Evolutionary conservation across 2,888 invertebrate species (phyloP).

Genomic region (Rhamnusium bicolor): DNA sequence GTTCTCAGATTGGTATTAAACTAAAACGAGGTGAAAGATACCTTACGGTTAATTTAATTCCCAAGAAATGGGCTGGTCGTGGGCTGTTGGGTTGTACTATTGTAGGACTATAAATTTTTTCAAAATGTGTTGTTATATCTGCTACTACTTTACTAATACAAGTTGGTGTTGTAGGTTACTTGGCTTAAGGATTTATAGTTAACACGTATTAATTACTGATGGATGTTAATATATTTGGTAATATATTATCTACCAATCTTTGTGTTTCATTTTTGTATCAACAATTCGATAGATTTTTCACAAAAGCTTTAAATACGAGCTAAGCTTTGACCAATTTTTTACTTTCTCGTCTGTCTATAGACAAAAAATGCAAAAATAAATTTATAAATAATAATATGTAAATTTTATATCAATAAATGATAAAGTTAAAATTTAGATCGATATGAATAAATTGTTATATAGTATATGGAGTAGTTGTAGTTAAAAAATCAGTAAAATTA

Average conservation of each 20-base stretch:
- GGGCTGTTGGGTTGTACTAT: conserved; percentile 85
- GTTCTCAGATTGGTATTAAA: conserved; percentile 73
- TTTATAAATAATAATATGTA: too few species aligned
- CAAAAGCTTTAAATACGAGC: too few species aligned
- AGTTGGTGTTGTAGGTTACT: neutral
- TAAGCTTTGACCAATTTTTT: too few species aligned
- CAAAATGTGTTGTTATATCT: conserved; percentile 2
- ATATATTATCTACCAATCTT: neutral
- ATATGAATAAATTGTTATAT: too few species aligned
- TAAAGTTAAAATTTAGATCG: too few species aligned
- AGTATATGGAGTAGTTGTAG: too few species aligned
- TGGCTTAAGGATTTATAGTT: neutral
- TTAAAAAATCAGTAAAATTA: too few species aligned
- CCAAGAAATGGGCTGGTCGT: conserved; percentile 84
- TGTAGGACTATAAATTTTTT: conserved; percentile 69
- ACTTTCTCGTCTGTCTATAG: too few species aligned
- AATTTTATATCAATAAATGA: too few species aligned
- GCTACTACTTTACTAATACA: neutral
- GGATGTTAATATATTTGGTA: neutral
- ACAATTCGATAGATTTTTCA: too few species aligned
- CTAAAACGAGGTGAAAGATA: conserved; percentile 73
- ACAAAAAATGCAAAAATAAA: too few species aligned
- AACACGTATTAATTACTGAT: neutral
- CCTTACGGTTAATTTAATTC: conserved; percentile 77
- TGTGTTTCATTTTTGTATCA: too few species aligned